These are phyloP conservation scores for Columba livia DNA, from an alignment of 2,113 vertebrate species.

Conservation along the genomic window DNA sequence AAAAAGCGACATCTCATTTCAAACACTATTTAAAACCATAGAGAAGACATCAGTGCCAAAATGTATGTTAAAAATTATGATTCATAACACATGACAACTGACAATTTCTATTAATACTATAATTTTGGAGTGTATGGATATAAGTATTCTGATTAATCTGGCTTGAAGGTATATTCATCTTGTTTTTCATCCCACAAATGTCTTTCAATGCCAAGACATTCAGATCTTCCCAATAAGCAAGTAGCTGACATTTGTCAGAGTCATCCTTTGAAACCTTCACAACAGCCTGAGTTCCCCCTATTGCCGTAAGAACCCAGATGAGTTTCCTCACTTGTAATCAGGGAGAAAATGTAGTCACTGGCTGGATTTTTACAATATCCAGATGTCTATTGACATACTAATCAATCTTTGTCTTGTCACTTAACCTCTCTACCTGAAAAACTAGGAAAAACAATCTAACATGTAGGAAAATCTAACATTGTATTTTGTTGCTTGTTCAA, in stretches of 20 bases:
- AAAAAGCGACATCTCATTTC: neutral
- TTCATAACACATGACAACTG: neutral
- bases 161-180: neutral
- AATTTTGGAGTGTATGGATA: neutral
- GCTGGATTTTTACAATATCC: neutral
- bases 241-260: neutral
- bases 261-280: neutral
- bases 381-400: neutral
- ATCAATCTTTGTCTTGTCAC: neutral
- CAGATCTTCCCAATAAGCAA: neutral
- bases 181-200: neutral
- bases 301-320: neutral
- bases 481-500: neutral
- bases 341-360: neutral
- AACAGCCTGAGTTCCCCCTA: neutral
- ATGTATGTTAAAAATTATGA: neutral
- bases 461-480: neutral
- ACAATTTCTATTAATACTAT: neutral
- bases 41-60: neutral
- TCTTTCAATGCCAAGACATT: neutral
- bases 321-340: neutral
- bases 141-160: neutral
- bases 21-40: neutral
- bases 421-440: neutral
- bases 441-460: neutral